Conservation (phyloP, 92 coral and sea anemone genomes). For the Chrysogorgia sp. region DNA sequence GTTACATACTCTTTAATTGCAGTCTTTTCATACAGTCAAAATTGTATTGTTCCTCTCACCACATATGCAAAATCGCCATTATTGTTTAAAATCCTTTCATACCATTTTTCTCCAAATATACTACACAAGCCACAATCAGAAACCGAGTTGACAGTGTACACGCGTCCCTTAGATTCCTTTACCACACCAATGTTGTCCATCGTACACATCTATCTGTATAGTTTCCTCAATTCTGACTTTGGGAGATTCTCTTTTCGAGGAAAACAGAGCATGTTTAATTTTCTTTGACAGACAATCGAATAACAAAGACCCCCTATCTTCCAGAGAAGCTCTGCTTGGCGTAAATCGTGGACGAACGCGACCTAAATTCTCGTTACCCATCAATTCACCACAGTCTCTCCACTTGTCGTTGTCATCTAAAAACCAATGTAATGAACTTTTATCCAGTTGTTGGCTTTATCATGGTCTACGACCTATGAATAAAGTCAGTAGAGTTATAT, state of each 20-base stretch:
- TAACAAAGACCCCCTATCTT: conserved; percentile 13
- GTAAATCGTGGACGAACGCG: conserved; percentile 29
- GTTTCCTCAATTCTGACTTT: conserved; percentile 41
- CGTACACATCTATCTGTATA: conserved; percentile 33
- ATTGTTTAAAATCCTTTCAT: conserved; percentile 25
- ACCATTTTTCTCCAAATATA: conserved; percentile 10
- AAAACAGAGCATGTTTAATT: conserved; percentile 22
- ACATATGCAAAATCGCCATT: conserved; percentile 50
- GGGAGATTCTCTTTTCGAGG: conserved; percentile 8
- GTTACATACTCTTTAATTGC: conserved; percentile 34
- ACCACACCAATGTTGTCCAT: not conserved
- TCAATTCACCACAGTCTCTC: conserved; percentile 18
- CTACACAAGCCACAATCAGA: conserved; percentile 5
- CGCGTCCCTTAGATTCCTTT: conserved; percentile 21
- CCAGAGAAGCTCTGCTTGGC: conserved; percentile 18
- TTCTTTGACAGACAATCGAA: not conserved
- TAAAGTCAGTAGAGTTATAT: not conserved
- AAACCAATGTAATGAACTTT: conserved; percentile 23
- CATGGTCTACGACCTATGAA: conserved; percentile 37
- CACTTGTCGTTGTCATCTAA: conserved; percentile 27
- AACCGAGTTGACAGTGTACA: not conserved
- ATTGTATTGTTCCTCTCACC: conserved; percentile 33
- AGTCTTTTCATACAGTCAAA: conserved; percentile 38
- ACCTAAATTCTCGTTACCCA: conserved; percentile 18
- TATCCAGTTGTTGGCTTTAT: conserved; percentile 13